phyloP scores from a whole-genome alignment of 2,797 vertebrate species.

The Acrossocheilus wenchowensis region DNA sequence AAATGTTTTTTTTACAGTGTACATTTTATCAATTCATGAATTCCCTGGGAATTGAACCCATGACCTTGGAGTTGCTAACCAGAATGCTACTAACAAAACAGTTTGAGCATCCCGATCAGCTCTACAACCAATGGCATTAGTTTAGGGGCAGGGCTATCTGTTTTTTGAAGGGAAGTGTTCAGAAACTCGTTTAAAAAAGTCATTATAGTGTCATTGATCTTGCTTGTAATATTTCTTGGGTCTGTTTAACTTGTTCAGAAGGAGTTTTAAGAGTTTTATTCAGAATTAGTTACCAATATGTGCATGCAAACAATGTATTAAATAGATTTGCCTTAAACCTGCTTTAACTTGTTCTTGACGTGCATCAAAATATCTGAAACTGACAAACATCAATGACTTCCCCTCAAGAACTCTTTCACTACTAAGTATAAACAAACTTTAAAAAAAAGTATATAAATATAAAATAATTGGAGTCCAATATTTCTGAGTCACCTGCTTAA shows the following conservation, averaged over 20 bases:
- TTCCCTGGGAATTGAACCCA: neutral
- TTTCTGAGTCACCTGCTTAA: constrained; percentile 37
- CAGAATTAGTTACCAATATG: neutral
- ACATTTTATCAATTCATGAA: neutral
- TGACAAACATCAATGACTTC: constrained; percentile 14
- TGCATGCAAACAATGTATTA: neutral
- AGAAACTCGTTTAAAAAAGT: neutral
- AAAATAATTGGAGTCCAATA: neutral
- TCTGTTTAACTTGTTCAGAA: neutral
- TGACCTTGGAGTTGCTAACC: neutral
- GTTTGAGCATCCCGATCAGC: neutral
- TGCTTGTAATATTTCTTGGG: neutral
- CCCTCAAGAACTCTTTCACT: constrained; percentile 7
- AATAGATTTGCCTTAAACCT: constrained; percentile 6
- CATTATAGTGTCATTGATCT: neutral
- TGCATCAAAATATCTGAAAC: constrained; percentile 12
- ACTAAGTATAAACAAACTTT: constrained; percentile 10
- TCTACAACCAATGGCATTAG: neutral
- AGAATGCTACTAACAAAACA: neutral
- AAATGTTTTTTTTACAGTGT: neutral
- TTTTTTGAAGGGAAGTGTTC: neutral
- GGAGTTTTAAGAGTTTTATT: neutral
- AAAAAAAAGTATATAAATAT: neutral
- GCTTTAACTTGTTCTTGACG: neutral
- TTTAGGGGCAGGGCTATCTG: neutral